Evolutionary conservation across 2,888 invertebrate genomes (phyloP), one percentile per base, ranked within the genome.

Genomic region (Pachliopta kotzebuea): DNA sequence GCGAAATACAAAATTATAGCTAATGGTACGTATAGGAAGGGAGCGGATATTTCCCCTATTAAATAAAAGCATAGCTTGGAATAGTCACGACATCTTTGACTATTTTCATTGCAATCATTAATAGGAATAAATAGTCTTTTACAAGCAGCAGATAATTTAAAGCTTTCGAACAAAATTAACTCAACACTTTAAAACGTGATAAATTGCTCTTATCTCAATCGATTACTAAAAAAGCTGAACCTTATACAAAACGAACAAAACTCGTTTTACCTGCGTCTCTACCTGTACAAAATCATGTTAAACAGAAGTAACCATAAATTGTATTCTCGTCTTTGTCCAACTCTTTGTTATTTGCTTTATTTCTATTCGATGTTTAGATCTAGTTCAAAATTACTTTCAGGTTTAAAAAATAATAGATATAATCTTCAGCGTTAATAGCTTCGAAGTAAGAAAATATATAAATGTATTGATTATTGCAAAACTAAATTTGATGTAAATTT

Each of bases 1-100:
- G 71, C 73, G 71, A 76, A 78, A 77, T 65, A 54, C n/a, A n/a
- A 45, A 66, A 56, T 59, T 62, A 61, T 37, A 14, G 21, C 23
- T 52, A 52, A 23, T 23, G 50, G n/a, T 52, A 21, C 50, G 21
- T 23, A 52, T 21, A 49, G 49, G 45, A 45, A 45, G 45, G 45
- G 45, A 37, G 11, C 11, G 45, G 11, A 45, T 11, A 6, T n/a
- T 45, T n/a, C n/a, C n/a, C 45, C n/a, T 45, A 18, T n/a, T n/a
- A n/a, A n/a, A 6, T 45, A 7, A 7, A 45, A 45, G 7, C 45
- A 45, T 0, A 45, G 7, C 45, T 2, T 42, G 18, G 18, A 42
- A 7, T n/a, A 45, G 45, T 45, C 45, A 45, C 8, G n/a, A n/a
- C n/a, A n/a, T 45, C 18, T n/a, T 45, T 45, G n/a, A 45, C 11